These are phyloP conservation scores for Anseranas semipalmata DNA, from an alignment of 2,113 vertebrate species.

Conservation along the genomic window DNA sequence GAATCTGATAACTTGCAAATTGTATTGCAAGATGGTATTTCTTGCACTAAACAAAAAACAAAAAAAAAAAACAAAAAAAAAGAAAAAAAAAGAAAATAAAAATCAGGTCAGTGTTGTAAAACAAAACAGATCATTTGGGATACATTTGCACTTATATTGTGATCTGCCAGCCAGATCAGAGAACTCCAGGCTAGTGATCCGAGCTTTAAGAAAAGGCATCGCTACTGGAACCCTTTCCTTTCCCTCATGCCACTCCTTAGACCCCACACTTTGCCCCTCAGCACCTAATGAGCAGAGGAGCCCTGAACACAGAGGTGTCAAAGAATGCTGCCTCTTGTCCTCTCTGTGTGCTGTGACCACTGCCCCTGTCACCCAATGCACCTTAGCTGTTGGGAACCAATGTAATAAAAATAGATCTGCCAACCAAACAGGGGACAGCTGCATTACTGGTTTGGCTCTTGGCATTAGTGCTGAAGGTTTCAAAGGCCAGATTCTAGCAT, in stretches of 20 bases:
- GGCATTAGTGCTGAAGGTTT: neutral
- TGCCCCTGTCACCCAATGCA: accelerated
- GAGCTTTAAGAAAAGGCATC: neutral
- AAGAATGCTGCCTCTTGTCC: neutral
- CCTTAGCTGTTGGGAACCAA: accelerated
- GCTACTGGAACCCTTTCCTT: neutral
- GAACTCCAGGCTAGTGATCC: neutral
- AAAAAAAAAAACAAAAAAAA: neutral
- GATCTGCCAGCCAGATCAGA: neutral
- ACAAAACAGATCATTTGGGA: accelerated
- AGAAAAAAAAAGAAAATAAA: too few species aligned
- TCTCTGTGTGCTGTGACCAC: accelerated
- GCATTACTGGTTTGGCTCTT: neutral
- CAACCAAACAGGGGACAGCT: accelerated
- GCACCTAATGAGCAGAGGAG: neutral
- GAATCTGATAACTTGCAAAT: neutral
- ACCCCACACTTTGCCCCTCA: neutral
- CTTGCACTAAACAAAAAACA: neutral
- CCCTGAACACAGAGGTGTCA: neutral
- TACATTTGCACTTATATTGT: neutral
- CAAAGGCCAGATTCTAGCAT: neutral
- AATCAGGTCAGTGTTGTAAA: neutral
- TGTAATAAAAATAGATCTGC: neutral
- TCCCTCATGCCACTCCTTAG: neutral
- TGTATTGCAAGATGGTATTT: neutral